phyloP scores from a whole-genome alignment of 2,113 vertebrate species.

The Rana temporaria region DNA sequence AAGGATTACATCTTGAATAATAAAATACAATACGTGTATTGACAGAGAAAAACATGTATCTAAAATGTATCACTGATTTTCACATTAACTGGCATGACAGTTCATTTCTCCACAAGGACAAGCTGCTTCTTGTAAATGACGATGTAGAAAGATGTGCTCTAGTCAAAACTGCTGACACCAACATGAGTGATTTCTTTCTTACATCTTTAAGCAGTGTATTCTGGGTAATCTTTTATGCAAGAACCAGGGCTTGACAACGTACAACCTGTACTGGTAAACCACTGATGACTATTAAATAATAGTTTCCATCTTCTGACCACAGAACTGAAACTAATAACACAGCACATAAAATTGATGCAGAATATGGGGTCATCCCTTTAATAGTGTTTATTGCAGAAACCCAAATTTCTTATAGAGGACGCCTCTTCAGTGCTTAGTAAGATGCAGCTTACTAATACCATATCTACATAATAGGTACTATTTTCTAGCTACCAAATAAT shows the following conservation, averaged over 20 bases:
- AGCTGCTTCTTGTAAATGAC: conserved; percentile 81
- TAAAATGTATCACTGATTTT: no score
- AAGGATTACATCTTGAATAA: no score
- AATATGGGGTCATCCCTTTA: background rate
- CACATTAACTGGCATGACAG: conserved; percentile 61
- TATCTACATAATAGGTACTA: no score
- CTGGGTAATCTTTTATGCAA: conserved; percentile 70
- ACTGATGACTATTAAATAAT: conserved; percentile 70
- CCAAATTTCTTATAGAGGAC: no score
- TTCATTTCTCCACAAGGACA: conserved; percentile 75
- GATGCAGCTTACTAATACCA: no score
- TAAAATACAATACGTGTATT: no score
- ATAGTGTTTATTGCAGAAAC: background rate
- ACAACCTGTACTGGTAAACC: conserved; percentile 67
- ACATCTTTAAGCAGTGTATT: conserved; percentile 60
- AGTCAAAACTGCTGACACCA: conserved; percentile 74
- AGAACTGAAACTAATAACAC: conserved; percentile 32
- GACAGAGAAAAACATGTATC: no score
- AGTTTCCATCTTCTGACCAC: conserved; percentile 65
- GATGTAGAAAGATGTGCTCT: conserved; percentile 70
- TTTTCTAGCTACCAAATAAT: no score
- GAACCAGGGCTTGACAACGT: conserved; percentile 69
- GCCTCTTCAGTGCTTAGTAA: no score
- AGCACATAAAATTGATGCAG: background rate
- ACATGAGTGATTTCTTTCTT: conserved; percentile 69